phyloP scores from a whole-genome alignment of 2,888 invertebrate genomes.

The Parascotia fuliginaria region DNA sequence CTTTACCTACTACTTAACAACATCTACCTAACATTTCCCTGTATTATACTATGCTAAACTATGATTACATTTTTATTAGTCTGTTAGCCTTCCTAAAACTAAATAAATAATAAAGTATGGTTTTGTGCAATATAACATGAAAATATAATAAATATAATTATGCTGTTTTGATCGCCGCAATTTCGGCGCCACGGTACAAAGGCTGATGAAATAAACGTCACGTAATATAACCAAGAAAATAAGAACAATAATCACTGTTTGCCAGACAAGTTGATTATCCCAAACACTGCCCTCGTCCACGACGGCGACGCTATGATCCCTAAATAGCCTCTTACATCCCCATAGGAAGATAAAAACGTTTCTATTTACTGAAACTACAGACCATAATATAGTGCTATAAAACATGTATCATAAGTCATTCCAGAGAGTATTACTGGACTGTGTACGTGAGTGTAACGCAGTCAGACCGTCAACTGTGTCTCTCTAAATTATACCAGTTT shows the following conservation, averaged over 20 bases:
- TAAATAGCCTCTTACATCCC: not conserved
- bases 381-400: conserved; percentile 5
- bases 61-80: no score
- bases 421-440: conserved; percentile 22
- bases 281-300: not conserved
- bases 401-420: conserved; percentile 25
- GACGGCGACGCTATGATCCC: not conserved
- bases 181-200: no score
- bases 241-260: not conserved
- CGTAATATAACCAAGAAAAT: not conserved
- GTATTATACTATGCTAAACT: no score
- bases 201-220: no score
- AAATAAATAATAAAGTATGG: no score
- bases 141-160: no score
- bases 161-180: no score
- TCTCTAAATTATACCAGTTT: conserved; percentile 38
- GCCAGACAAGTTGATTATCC: not conserved
- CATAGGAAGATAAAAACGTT: not conserved
- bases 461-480: conserved; percentile 20
- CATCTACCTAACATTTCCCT: no score
- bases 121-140: no score
- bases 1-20: no score
- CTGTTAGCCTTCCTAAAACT: no score
- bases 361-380: not conserved
- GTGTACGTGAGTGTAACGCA: conserved; percentile 35